Evolutionary conservation across 2,888 invertebrate species (phyloP).

Genomic region (Rhimphoctona megacephalus): DNA sequence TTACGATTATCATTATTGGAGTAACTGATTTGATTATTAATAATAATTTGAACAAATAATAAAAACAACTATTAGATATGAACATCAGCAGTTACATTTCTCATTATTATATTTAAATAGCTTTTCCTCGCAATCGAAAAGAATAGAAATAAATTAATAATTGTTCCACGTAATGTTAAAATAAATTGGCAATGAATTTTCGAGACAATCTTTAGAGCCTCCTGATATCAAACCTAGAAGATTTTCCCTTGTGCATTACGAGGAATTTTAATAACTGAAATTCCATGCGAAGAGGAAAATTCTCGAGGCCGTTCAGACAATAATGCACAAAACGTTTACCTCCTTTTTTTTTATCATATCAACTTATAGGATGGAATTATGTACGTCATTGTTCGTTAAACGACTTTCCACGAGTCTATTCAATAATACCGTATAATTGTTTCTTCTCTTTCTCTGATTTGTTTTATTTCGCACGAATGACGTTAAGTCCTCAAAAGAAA

Average conservation of each 20-base stretch:
- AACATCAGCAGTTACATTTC: too few relatives aligned
- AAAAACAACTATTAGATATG: too few relatives aligned
- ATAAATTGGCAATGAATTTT: background rate
- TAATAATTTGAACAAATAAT: background rate
- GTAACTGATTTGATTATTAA: background rate
- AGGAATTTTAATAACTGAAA: slow-evolving; percentile 77
- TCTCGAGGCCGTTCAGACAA: slow-evolving; percentile 44
- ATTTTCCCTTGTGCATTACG: slow-evolving; percentile 43
- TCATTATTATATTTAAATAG: background rate
- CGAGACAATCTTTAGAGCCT: background rate
- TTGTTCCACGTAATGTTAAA: background rate
- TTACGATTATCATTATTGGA: background rate
- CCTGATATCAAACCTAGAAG: background rate
- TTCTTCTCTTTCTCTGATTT: background rate
- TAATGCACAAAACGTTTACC: slow-evolving; percentile 37
- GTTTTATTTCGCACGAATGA: background rate
- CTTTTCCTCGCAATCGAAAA: background rate
- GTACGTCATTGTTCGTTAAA: slow-evolving; percentile 16
- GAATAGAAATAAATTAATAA: background rate
- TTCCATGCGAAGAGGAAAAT: slow-evolving; percentile 69
- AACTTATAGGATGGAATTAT: background rate
- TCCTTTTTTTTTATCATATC: slow-evolving; percentile 19
- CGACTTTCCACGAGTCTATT: background rate
- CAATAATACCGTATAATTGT: slow-evolving; percentile 13
- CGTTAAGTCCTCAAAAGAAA: background rate